Base-by-base conservation (phyloP, 2,888 invertebrate genomes). In the Drosophila ezoana region DNA sequence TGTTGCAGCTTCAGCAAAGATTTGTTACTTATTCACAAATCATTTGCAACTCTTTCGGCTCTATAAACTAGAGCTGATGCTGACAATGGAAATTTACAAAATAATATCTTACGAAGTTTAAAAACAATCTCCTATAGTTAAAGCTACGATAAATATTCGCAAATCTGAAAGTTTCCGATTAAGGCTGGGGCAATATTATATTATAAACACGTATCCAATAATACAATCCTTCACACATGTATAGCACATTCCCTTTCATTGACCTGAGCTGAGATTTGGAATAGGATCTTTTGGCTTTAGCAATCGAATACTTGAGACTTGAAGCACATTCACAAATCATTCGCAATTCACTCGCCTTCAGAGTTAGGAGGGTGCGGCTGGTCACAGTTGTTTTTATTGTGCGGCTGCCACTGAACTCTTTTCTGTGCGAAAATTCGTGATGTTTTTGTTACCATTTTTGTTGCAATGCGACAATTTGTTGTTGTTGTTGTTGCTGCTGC, bases 401-500 rank as follows among this genome's bases (percentile, higher is more conserved):
- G 47, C 41, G 53, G 53, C 54, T 72, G 71, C 72, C 71, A 72
- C 57, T 66, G 71, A 66, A 68, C 59, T 72, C 53, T 45, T 48
- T 56, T 51, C 18, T 35, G 13, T 32, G 32, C 33, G 38, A 44
- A 32, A 37, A 59, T 1, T 63, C 49, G 52, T 47, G 56, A 58
- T 59, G 41, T 59, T 59, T 71, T 67, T 78, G 61, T 72, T 60
- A 65, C 64, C 76, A 75, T 62, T 72, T 76, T 73, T 59, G 68
- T 40, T 48, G 44, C 40, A 81, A 79, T 83, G 81, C 82, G 66
- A 79, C 78, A 84, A 68, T 69, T 58, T 63, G 49, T 54, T 68
- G 58, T 38, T 63, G 58, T 63, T 63, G 32, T 57, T 59, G 61
- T 32, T 61, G 35, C 4, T n/a, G n/a, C n/a, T n/a, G n/a, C n/a